A percentile compares a stretch with the other conserved stretches of the same genome.
phyloP scores from a whole-genome alignment of 2,888 invertebrate genomes.

The Drosophila glabriapex region DNA sequence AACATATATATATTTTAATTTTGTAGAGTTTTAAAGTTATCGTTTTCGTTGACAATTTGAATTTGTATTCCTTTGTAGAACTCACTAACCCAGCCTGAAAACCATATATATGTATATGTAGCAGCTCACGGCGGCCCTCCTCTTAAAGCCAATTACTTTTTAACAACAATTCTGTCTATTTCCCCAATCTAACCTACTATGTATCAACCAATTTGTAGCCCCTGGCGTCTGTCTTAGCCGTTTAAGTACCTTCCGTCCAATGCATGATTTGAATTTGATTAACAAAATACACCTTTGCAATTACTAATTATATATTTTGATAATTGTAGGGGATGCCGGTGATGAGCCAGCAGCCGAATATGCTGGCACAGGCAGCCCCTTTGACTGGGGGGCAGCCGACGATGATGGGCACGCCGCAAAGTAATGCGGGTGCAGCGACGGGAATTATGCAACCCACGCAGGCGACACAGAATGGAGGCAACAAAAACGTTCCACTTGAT shows the following conservation, averaged over 20 bases:
- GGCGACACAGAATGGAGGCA: conserved; percentile 81
- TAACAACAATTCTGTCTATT: conserved; percentile 24
- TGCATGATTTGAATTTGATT: conserved; percentile 48
- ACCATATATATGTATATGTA: conserved; percentile 13
- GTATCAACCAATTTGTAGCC: conserved; percentile 30
- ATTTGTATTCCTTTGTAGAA: conserved; percentile 42
- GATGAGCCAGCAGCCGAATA: conserved; percentile 84
- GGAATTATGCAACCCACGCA: conserved; percentile 81
- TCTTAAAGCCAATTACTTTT: conserved; percentile 24
- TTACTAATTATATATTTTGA: conserved; percentile 35
- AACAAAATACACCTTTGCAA: neutral
- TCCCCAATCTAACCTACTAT: conserved; percentile 17
- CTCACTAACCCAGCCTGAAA: conserved; percentile 35
- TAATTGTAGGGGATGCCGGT: conserved; percentile 85
- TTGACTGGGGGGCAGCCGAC: conserved; percentile 84
- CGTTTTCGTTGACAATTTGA: conserved; percentile 26
- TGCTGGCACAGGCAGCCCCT: conserved; percentile 85
- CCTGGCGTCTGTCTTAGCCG: conserved; percentile 44
- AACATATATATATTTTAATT: neutral
- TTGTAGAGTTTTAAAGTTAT: conserved; percentile 41
- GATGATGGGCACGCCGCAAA: conserved; percentile 80
- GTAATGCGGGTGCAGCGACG: conserved; percentile 77
- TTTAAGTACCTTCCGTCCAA: conserved; percentile 32
- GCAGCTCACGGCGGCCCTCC: conserved; percentile 40
- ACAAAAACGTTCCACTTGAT: conserved; percentile 86